Base-by-base conservation (phyloP, 2,797 vertebrate species). In the Tadarida brasiliensis region DNA sequence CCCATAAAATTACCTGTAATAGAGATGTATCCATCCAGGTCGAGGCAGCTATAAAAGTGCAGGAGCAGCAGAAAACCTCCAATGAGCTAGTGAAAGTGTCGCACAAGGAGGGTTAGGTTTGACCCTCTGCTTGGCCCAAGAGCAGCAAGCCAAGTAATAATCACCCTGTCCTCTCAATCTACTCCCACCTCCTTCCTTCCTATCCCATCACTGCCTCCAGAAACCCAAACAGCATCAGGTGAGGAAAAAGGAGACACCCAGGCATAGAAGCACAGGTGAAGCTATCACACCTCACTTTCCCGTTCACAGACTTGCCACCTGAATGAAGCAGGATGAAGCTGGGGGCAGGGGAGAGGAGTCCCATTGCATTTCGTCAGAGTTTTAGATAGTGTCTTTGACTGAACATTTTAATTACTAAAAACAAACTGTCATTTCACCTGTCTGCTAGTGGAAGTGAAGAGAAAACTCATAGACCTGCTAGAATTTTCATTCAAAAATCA, bases 401-500 rank as follows among this genome's bases (percentile, higher is more conserved):
- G 7, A 44, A 77, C 2, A 2, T 16, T 54, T 71, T 15, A 86
- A 9, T 65, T 22, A 59, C 24, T 57, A 61, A 84, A 84, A 78
- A n/a, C 20, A 78, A 90, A 54, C 1, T 19, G 0, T 30, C 30
- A 63, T 47, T 88, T 59, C 56, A 47, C 5, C 15, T 76, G 22
- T 61, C 19, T 63, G 0, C 16, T 51, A 68, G 17, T 83, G 30
- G 80, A 63, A 59, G 11, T 61, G n/a, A 70, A 39, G 5, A 87
- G 49, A 39, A 77, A 82, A 82, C 44, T 81, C 68, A 63, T 11
- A 59, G 20, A 47, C 1, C 11, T 70, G 7, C 30, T 49, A 30
- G 30, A 82, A 33, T 89, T 95, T 89, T 86, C 24, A 61, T 70
- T 76, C n/a, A 14, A 39, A 81, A 93, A 44, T 84, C 5, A 65